Conservation (phyloP, 2,113 vertebrate species). For the Oriolus oriolus region DNA sequence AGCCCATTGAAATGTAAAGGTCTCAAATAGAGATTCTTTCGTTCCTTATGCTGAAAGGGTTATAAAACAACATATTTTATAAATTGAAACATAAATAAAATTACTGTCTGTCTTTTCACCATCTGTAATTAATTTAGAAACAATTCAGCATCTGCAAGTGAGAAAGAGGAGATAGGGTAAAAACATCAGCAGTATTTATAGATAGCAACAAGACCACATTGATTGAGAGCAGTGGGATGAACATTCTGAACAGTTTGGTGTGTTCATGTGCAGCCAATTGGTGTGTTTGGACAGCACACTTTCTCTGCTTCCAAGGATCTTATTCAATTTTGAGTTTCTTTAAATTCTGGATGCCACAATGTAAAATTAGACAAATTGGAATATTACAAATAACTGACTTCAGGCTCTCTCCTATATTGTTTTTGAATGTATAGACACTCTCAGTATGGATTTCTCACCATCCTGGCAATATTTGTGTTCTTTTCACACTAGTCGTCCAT, state of each 20-base stretch:
- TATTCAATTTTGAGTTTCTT: constrained; percentile 9
- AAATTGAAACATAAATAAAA: not conserved
- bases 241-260: not conserved
- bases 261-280: not conserved
- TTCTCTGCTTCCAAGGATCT: not conserved
- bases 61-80: not conserved
- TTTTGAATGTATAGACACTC: not conserved
- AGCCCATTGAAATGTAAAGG: not conserved
- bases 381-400: constrained; percentile 16
- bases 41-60: not conserved
- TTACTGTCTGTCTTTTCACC: not conserved
- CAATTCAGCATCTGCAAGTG: not conserved
- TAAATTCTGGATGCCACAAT: not conserved
- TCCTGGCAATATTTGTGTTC: constrained; percentile 6
- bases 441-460: constrained; percentile 15
- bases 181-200: not conserved
- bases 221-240: not conserved
- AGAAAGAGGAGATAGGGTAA: not conserved
- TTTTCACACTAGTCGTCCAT: not conserved
- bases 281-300: not conserved
- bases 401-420: not conserved
- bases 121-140: constrained; percentile 13
- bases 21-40: not conserved
- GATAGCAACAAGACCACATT: not conserved
- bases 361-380: constrained; percentile 21